These are phyloP conservation scores for Holacanthella duospinosa DNA, from an alignment of 2,888 invertebrate species.

Conservation along the genomic window DNA sequence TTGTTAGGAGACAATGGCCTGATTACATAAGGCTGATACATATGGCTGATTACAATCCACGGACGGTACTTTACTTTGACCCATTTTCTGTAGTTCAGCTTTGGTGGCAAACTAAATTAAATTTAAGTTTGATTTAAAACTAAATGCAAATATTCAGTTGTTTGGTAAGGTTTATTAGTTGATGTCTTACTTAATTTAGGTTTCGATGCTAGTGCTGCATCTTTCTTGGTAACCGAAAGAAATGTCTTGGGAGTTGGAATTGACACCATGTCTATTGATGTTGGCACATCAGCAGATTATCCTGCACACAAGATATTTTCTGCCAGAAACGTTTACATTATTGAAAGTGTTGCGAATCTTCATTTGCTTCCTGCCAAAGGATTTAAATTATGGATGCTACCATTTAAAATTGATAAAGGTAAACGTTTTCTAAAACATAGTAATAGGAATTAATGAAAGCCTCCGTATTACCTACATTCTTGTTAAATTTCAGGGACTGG, in stretches of 20 bases:
- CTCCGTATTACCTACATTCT: neutral
- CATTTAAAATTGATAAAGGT: conserved; percentile 19
- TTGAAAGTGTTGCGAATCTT: conserved; percentile 25
- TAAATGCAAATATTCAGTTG: neutral
- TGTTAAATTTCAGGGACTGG: conserved; percentile 17
- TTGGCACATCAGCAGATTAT: conserved; percentile 20
- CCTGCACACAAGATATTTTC: conserved; percentile 16
- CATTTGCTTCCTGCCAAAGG: conserved; percentile 22
- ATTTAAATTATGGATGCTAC: conserved; percentile 17
- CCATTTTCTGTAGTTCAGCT: neutral
- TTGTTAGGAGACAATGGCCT: too few species aligned
- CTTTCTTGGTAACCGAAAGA: conserved; percentile 23
- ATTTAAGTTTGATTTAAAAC: neutral
- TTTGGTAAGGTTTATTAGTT: neutral
- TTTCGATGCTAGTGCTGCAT: conserved; percentile 21
- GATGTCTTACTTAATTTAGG: conserved; percentile 12
- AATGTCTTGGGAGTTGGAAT: conserved; percentile 32
- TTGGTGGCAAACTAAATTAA: neutral
- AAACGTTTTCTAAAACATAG: neutral
- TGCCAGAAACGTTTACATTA: conserved; percentile 11
- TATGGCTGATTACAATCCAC: too few species aligned
- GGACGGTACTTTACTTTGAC: too few species aligned
- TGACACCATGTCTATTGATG: conserved; percentile 29
- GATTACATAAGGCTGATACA: too few species aligned
- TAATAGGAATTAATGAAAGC: neutral